Evolutionary conservation across 2,888 invertebrate genomes (phyloP), one percentile per base, ranked within the genome.

Genomic region (Drosophila ezoana): DNA sequence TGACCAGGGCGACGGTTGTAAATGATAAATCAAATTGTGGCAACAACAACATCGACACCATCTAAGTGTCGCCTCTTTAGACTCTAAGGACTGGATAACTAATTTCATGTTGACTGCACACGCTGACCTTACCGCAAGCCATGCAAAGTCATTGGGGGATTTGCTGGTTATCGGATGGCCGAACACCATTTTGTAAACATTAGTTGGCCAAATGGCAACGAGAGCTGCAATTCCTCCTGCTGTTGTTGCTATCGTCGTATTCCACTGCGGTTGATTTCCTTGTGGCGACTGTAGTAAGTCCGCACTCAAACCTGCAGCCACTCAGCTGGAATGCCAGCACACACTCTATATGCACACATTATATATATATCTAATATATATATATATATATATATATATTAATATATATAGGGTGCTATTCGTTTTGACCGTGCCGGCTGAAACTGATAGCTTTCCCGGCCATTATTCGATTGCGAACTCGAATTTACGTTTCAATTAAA

Each of bases 81-180:
- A 18, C 69, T 57, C 71, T 41, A 33, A 52, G 57, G 62, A 70
- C 62, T 66, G 73, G 72, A 79, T 68, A 85, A 86, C 88, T 85
- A 88, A 82, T 82, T 82, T 82, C 88, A 82, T 82, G 76, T 81
- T 85, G 66, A 76, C 52, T 87, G 82, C 86, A 64, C 88, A 85
- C 70, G 57, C 71, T 65, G 65, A 75, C 68, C 68, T 40, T 60
- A 64, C 64, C 75, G 53, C 86, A 65, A 72, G 76, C 80, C 61
- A 66, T 76, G 80, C 72, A 60, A 86, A 85, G 83, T 79, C 85
- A 85, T 85, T 79, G 72, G 63, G 83, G 79, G 76, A 70, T 79
- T 82, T 82, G 47, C 67, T 61, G 43, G 70, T 79, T 86, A 88
- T 83, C 89, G 89, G 70, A 66, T 82, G 87, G 73, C 66, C 84